Base-by-base conservation (phyloP, 2,113 vertebrate species). In the Nerophis lumbriciformis region DNA sequence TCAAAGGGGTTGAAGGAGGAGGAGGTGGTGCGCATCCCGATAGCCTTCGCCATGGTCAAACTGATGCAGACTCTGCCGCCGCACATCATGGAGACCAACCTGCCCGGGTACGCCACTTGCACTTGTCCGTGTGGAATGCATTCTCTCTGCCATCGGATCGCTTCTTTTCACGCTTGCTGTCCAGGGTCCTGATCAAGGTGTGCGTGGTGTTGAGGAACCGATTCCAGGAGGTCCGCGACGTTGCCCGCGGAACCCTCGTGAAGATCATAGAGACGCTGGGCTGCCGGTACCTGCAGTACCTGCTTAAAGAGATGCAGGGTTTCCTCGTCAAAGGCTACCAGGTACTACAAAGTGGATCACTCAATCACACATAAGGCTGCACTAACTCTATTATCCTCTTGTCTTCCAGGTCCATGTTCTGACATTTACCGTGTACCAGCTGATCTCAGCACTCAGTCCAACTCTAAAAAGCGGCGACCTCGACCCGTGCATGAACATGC, bases 41-140 rank as follows among this genome's bases (percentile, higher is more conserved):
- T 99, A 8, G 97, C 95, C 36, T 98, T 99, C 78, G 94, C 96
- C 52, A 93, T 98, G 93, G 90, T 99, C 73, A 94, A 93, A 49
- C 85, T 99, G 74, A 95, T 99, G 95, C 94, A 94, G 83, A 92
- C 92, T 21, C 92, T 99, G 16, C 95, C 96, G 1, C 84, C 85
- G 21, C 84, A 94, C 50, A 73, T 94, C 54, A 93, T 98, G 94
- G 94, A 99, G 73, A 79, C 78, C 49, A 94, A 98, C 72, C 88
- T 99, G 57, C 95, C 96, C 4, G 94, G 95, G 90, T 91, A 71
- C 5, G 65, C 63, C 37, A 16, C 28, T 21, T 6, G 19, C 12
- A 16, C 7, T 21, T 62, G n/a, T 9, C 0, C 5, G 4, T 8
- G 1, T n/a, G 11, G 1, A 16, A 35, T 53, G 51, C 13, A 13